phyloP scores from a whole-genome alignment of 2,113 vertebrate genomes.

The Ibidorhyncha struthersii region DNA sequence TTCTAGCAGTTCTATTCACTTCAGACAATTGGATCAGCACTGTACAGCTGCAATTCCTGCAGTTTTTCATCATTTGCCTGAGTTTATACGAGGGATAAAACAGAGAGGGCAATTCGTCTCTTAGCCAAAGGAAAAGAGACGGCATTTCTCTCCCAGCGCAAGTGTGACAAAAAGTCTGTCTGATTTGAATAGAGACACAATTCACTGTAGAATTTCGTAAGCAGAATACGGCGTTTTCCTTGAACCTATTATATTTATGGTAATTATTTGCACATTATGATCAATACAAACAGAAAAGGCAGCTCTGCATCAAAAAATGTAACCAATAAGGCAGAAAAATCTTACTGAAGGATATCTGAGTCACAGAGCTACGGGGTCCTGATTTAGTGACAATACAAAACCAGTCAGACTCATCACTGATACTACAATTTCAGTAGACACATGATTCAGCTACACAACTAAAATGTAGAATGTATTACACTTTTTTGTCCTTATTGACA shows the following conservation, averaged over 20 bases:
- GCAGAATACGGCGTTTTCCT: neutral
- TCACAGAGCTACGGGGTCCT: neutral
- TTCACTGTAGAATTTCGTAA: neutral
- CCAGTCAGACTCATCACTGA: neutral
- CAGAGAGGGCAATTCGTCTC: neutral
- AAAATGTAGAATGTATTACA: neutral
- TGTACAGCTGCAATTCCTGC: neutral
- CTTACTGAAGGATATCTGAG: neutral
- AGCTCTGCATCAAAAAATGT: neutral
- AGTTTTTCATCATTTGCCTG: constrained; percentile 35
- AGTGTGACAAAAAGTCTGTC: neutral
- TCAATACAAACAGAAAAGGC: neutral
- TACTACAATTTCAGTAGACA: neutral
- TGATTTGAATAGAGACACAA: neutral
- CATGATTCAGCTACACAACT: neutral
- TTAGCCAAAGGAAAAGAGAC: neutral
- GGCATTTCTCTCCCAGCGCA: neutral
- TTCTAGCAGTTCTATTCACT: neutral
- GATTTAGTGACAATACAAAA: neutral
- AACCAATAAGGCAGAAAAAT: neutral
- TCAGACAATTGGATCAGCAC: neutral
- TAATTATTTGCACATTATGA: neutral
- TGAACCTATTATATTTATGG: neutral
- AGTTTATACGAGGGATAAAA: constrained; percentile 17
- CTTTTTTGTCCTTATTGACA: neutral